These are phyloP conservation scores for Dreissena rostriformis DNA, from an alignment of 1,140 invertebrate genomes.

Conservation along the genomic window DNA sequence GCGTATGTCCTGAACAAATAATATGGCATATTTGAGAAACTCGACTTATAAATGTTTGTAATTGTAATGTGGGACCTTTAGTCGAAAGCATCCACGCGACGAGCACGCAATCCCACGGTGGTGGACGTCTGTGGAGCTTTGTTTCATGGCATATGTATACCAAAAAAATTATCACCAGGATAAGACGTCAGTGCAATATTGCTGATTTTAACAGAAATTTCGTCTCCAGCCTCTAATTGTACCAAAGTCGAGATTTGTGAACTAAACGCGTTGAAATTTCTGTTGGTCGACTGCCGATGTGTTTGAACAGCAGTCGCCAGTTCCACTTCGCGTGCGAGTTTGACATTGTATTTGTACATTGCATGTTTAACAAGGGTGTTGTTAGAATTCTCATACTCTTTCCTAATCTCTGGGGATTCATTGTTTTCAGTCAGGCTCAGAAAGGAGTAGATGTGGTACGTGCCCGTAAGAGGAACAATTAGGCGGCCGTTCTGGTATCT, in stretches of 20 bases:
- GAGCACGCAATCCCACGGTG: too few relatives aligned
- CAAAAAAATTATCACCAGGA: conserved; percentile 8
- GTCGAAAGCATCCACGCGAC: too few relatives aligned
- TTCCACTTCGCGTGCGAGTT: not conserved
- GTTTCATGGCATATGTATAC: not conserved
- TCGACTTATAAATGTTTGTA: too few relatives aligned
- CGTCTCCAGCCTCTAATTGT: conserved; percentile 9
- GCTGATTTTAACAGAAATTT: conserved; percentile 1
- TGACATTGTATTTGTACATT: conserved; percentile 7
- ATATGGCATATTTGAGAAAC: too few relatives aligned
- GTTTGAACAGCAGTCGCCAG: not conserved
- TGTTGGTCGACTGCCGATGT: not conserved
- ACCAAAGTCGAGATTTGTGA: not conserved
- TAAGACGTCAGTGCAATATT: not conserved
- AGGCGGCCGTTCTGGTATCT: conserved; percentile 4
- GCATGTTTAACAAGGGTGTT: not conserved
- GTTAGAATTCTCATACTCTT: not conserved
- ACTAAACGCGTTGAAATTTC: not conserved
- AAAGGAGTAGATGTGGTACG: conserved; percentile 6
- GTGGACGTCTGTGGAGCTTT: too few relatives aligned
- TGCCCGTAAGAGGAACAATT: not conserved
- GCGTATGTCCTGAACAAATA: too few relatives aligned
- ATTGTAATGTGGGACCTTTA: too few relatives aligned
- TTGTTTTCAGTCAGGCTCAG: not conserved
- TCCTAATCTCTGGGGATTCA: not conserved